These are phyloP conservation scores for Pseudocheirus occidentalis DNA, from an alignment of 2,797 vertebrate genomes.

Conservation along the genomic window DNA sequence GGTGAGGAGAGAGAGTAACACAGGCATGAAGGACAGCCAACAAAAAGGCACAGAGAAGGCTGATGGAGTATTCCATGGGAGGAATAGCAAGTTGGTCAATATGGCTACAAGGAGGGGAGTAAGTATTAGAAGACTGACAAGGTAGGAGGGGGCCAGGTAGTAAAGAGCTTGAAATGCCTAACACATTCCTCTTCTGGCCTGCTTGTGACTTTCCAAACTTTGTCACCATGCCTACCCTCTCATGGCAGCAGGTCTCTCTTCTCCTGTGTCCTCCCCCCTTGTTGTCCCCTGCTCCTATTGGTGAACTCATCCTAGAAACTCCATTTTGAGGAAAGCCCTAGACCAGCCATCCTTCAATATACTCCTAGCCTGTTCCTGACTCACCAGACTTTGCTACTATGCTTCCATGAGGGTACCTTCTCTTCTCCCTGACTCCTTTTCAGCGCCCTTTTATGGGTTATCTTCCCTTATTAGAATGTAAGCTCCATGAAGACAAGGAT, in stretches of 20 bases:
- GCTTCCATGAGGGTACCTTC: background rate
- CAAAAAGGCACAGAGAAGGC: background rate
- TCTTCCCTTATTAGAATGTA: background rate
- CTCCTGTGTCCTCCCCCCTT: background rate
- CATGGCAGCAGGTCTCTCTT: background rate
- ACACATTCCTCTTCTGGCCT: background rate
- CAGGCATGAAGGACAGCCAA: background rate
- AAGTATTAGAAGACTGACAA: background rate
- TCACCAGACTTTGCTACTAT: background rate
- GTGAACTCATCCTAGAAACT: background rate
- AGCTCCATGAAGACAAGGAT: background rate
- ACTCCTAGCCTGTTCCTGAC: background rate
- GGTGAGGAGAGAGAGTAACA: background rate
- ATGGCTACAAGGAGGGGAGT: background rate
- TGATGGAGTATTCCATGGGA: background rate
- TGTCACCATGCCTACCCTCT: background rate
- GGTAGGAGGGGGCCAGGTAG: background rate
- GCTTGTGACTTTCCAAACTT: background rate
- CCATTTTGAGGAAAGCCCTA: background rate
- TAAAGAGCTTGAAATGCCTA: background rate
- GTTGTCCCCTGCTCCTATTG: background rate
- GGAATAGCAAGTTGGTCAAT: background rate
- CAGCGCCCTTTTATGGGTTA: background rate
- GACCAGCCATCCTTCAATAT: background rate
- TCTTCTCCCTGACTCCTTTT: background rate